Base-by-base conservation (phyloP, 1,140 invertebrate species). In the Vollenhovia emeryi region DNA sequence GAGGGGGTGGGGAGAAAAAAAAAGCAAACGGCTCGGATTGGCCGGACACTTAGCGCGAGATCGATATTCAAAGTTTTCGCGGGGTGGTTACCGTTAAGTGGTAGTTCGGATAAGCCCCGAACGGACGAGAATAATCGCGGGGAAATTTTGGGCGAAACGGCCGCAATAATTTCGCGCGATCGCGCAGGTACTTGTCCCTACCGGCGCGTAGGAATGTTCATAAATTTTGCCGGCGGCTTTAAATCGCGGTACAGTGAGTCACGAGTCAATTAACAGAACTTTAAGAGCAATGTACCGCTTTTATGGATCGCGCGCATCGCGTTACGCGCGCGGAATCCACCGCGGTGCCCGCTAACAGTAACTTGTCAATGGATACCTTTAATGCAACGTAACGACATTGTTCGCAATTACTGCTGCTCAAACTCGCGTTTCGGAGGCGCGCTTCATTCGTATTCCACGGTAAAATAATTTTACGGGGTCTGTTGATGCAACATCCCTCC, bases 201-300 rank as follows among this genome's bases (percentile, higher is more conserved):
- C 43, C 13, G 4, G 50, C 11, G 78, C 11, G 24, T 21, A 50
- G 78, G n/a, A 71, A 82, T 73, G 66, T 57, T 45, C 66, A 21
- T 73, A 71, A 33, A 82, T 57, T 73, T 71, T 24, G 18, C 18
- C n/a, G 13, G 50, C n/a, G 66, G 52, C 66, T 82, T 57, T 82
- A 73, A 82, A 82, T 82, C 36, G 13, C n/a, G 36, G 21, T 18
- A n/a, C 50, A 71, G 27, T 11, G 11, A 82, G 36, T 80, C 36
- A 24, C 50, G 66, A 71, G 78, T 82, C 50, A 71, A 82, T 82
- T 82, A 82, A 82, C 68, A 18, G 66, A 82, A 82, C 24, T 82
- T 73, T 80, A 71, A 80, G 78, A 71, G 78, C 66, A 52, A 66
- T 79, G 30, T 52, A 21, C n/a, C 21, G 60, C 76, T 68, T 82